phyloP scores from a whole-genome alignment of 30 jellyfish, hydroid and myxozoan species.

The Hydractinia echinata region DNA sequence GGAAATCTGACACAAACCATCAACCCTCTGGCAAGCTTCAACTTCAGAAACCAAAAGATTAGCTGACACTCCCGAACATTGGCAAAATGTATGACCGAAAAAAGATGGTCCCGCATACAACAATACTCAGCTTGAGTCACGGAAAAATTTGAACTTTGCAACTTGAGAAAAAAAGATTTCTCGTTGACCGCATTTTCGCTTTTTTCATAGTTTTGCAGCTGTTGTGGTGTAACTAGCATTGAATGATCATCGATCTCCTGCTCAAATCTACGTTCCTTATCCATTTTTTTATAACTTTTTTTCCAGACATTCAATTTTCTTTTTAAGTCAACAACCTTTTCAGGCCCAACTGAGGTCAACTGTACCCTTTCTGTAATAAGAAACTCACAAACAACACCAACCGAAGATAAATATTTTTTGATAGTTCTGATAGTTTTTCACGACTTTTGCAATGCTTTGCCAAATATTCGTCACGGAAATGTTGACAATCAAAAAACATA shows the following conservation, averaged over 20 bases:
- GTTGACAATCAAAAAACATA: background rate
- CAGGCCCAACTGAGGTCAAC: background rate
- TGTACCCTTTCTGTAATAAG: background rate
- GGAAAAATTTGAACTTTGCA: background rate
- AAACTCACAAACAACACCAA: background rate
- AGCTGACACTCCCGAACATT: slow-evolving; percentile 6
- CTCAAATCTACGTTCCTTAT: background rate
- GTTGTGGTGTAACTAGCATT: background rate
- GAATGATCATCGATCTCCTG: background rate
- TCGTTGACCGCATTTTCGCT: background rate
- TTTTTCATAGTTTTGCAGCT: background rate
- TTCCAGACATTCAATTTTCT: background rate
- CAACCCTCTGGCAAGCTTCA: background rate
- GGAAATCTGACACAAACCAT: background rate
- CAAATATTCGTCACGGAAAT: background rate
- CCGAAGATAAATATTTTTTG: background rate
- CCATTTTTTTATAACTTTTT: background rate
- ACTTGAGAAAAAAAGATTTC: background rate
- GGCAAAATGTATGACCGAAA: slow-evolving; percentile 3
- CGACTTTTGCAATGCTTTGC: background rate
- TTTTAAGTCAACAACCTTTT: background rate
- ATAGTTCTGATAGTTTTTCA: background rate
- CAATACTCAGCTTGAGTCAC: background rate
- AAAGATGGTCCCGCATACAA: background rate
- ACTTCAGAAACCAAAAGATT: background rate